These are phyloP conservation scores for Sciurus vulgaris DNA, from an alignment of 2,797 vertebrate species.

Conservation along the genomic window DNA sequence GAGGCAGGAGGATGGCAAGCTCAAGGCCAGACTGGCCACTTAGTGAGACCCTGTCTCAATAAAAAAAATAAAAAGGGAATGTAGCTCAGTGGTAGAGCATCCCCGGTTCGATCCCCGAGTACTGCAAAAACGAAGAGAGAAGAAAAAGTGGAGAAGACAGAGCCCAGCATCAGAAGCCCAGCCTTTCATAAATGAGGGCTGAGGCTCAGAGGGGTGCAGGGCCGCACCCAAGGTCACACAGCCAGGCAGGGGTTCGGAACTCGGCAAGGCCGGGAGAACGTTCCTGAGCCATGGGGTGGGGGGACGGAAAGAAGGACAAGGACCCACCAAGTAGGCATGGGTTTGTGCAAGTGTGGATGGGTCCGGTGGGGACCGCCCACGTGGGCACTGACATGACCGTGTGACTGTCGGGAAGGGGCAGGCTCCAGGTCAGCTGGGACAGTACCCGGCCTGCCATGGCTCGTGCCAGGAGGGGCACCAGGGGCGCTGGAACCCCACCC, in stretches of 20 bases:
- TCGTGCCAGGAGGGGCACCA: constrained; percentile 39
- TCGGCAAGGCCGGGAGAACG: neutral
- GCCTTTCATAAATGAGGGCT: neutral
- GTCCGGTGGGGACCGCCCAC: neutral
- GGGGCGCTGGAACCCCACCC: neutral
- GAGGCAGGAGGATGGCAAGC: neutral
- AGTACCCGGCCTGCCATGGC: constrained; percentile 59
- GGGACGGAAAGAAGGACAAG: neutral
- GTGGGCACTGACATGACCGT: neutral
- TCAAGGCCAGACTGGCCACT: neutral
- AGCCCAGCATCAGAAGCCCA: neutral
- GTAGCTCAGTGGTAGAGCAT: too few relatives aligned
- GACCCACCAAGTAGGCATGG: neutral
- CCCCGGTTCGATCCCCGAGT: too few relatives aligned
- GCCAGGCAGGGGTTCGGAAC: neutral
- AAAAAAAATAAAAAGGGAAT: too few relatives aligned
- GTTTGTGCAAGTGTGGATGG: constrained; percentile 22
- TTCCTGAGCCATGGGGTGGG: neutral
- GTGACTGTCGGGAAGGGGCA: constrained; percentile 68
- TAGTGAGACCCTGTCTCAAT: too few relatives aligned
- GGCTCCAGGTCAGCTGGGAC: constrained; percentile 56
- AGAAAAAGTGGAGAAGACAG: neutral
- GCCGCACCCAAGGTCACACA: neutral
- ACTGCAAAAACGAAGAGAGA: too few relatives aligned
- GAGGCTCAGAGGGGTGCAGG: neutral